These are phyloP conservation scores for Eulimnadia texana DNA, from an alignment of 1,140 invertebrate genomes.

Conservation along the genomic window DNA sequence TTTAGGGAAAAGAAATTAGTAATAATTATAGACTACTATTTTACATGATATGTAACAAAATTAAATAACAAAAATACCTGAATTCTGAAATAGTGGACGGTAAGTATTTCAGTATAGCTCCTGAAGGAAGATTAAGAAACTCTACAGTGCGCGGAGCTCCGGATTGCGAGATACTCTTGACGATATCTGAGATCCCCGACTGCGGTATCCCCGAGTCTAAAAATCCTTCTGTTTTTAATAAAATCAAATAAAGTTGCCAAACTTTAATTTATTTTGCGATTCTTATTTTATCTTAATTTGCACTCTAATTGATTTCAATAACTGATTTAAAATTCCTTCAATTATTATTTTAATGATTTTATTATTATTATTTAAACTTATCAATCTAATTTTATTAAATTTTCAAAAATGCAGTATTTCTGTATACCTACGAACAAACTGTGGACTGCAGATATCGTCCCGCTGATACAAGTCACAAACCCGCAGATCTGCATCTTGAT, in stretches of 20 bases:
- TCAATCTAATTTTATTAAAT: background rate
- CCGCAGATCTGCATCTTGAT: background rate
- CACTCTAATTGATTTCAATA: too few relatives aligned
- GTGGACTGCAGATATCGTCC: constrained; percentile 1
- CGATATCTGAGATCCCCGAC: constrained; percentile 16
- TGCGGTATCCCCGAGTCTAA: constrained; percentile 14
- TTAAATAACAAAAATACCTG: constrained; percentile 14
- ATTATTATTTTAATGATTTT: background rate
- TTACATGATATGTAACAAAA: too few relatives aligned
- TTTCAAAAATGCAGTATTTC: background rate
- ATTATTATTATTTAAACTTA: background rate
- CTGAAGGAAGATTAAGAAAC: constrained; percentile 9
- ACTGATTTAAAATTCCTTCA: background rate
- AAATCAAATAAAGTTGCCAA: background rate
- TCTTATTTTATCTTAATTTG: too few relatives aligned
- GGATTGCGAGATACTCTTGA: constrained; percentile 16
- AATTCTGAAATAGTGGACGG: constrained; percentile 17
- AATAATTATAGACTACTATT: too few relatives aligned
- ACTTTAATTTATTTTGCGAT: too few relatives aligned
- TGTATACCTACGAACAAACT: constrained; percentile 10
- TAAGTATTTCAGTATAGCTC: constrained; percentile 13
- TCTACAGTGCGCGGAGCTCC: constrained; percentile 10
- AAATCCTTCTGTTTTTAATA: constrained; percentile 7
- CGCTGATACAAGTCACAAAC: background rate
- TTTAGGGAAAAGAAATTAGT: background rate